Evolutionary conservation across 1,140 invertebrate species (phyloP), one percentile per base, ranked within the genome.

Genomic region (Semibalanus balanoides): DNA sequence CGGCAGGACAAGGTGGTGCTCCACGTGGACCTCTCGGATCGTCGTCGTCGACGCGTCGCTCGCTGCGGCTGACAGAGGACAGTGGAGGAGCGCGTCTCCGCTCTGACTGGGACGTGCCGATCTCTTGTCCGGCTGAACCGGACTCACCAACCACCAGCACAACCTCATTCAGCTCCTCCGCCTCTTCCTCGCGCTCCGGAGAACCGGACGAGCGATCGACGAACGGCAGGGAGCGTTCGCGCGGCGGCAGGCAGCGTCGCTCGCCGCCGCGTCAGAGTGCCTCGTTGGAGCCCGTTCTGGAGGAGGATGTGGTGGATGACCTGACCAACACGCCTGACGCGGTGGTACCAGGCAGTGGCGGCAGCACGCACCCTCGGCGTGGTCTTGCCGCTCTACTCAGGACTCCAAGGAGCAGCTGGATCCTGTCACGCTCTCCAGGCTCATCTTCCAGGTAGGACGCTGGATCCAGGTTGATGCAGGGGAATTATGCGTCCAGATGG

Each of bases 391-490:
- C 78, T 80, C 31, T 80, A 80, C 69, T 76, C 76, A 51, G 79
- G 77, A 74, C 77, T 80, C 76, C 79, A 78, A n/a, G 75, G 79
- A 78, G 69, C 76, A 79, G 74, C 77, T 78, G 64, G 75, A 78
- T 30, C 79, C 79, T 30, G 74, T 75, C 30, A 73, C 76, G 30
- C 79, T 80, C 40, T 77, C 78, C 14, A 74, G 74, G 17, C 77
- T 79, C 27, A 76, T 77, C 19, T 78, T 80, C 76, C 79, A 80
- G 79, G 79, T 80, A 80, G 43, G 72, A 3, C n/a, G n/a, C n/a
- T n/a, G n/a, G n/a, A n/a, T n/a, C n/a, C n/a, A n/a, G n/a, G n/a
- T n/a, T n/a, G n/a, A n/a, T n/a, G n/a, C n/a, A n/a, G n/a, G n/a
- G n/a, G n/a, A n/a, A n/a, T n/a, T n/a, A n/a, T n/a, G n/a, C n/a